phyloP scores from a whole-genome alignment of 2,797 vertebrate genomes.

The Pteropus rufus region DNA sequence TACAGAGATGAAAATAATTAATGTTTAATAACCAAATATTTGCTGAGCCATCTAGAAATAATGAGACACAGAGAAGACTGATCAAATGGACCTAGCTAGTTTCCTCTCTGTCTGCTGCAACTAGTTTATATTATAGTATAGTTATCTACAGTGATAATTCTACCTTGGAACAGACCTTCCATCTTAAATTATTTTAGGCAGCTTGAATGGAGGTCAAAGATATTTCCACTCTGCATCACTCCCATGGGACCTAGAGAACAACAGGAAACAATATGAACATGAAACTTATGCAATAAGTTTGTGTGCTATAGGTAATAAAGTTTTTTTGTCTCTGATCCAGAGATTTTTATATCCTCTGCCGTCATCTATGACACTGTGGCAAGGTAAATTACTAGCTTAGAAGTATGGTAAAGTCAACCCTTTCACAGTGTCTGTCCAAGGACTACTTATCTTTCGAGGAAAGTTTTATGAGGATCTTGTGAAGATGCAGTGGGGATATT shows the following conservation, averaged over 20 bases:
- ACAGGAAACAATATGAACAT: background rate
- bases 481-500: background rate
- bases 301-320: background rate
- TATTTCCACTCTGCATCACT: background rate
- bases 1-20: background rate
- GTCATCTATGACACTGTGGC: background rate
- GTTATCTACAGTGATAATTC: background rate
- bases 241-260: rapidly evolving
- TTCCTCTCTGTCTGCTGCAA: background rate
- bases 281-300: background rate
- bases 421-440: background rate
- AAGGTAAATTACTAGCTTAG: background rate
- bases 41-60: background rate
- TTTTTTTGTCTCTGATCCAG: background rate
- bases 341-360: background rate
- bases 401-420: background rate
- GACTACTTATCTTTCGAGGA: background rate
- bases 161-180: background rate
- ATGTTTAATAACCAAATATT: background rate
- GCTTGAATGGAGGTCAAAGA: background rate
- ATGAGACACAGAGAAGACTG: background rate
- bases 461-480: background rate
- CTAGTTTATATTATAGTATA: background rate
- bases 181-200: background rate
- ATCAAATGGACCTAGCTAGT: background rate